A percentile compares a stretch with the other conserved stretches of the same genome.
Evolutionary conservation across 1,140 invertebrate genomes (phyloP).

Genomic region (Anastrepha obliqua): DNA sequence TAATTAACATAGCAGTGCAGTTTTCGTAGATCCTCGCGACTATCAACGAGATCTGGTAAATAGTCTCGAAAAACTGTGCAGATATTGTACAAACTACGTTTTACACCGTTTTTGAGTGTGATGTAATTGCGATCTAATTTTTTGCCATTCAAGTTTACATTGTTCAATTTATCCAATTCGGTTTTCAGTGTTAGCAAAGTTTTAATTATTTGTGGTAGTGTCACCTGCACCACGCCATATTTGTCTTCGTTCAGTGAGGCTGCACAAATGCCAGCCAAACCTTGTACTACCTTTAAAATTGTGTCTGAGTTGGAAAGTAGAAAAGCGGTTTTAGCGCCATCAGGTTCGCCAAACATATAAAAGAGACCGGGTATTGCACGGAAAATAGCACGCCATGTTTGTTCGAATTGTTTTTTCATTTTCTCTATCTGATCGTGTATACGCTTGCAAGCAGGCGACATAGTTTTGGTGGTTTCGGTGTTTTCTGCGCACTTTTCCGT

Average conservation of each 20-base stretch:
- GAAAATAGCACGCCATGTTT: conserved; percentile 65
- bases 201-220: conserved; percentile 82
- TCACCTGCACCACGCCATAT: conserved; percentile 87
- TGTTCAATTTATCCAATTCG: conserved; percentile 82
- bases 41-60: conserved; percentile 80
- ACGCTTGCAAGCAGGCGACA: conserved; percentile 60
- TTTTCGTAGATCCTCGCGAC: conserved; percentile 75
- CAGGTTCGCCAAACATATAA: conserved; percentile 83
- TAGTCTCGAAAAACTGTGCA: conserved; percentile 81
- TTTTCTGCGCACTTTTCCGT: conserved; percentile 22
- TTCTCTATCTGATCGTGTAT: conserved; percentile 73
- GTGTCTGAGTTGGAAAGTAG: conserved; percentile 80
- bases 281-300: conserved; percentile 82
- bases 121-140: conserved; percentile 78
- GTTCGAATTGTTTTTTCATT: conserved; percentile 71
- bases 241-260: conserved; percentile 84
- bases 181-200: conserved; percentile 81
- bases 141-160: conserved; percentile 78
- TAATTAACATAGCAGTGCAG: conserved; percentile 76
- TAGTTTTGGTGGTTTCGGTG: conserved; percentile 52
- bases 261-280: conserved; percentile 80
- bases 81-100: conserved; percentile 85
- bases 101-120: conserved; percentile 79
- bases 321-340: conserved; percentile 80
- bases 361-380: conserved; percentile 79